These are phyloP conservation scores for Tarsius wallacei DNA, from an alignment of 2,797 vertebrate species.

Conservation along the genomic window DNA sequence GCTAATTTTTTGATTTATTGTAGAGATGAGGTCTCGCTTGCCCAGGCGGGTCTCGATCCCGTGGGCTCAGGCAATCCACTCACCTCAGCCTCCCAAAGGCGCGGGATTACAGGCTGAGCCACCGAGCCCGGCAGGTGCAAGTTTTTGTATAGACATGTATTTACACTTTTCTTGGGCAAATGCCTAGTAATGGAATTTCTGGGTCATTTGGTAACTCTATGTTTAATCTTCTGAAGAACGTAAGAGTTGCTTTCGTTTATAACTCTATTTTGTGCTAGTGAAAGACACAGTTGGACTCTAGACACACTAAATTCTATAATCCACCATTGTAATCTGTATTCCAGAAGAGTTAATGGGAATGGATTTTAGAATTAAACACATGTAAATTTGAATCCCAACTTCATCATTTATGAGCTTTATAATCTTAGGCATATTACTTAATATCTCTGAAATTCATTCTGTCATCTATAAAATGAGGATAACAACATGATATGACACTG, in stretches of 20 bases:
- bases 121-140: too few species aligned
- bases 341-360: neutral
- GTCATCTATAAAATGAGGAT: neutral
- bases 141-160: neutral
- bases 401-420: neutral
- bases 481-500: neutral
- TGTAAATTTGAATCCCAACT: neutral
- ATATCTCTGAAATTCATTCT: constrained; percentile 7
- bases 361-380: neutral
- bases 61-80: too few species aligned
- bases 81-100: too few species aligned
- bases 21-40: too few species aligned
- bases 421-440: neutral
- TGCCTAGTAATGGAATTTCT: neutral
- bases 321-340: neutral
- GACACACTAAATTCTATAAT: neutral
- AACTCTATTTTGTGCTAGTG: neutral
- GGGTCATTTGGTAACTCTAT: neutral
- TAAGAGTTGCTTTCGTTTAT: neutral
- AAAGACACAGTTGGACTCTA: neutral
- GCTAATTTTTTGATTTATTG: too few species aligned
- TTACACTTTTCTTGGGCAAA: neutral
- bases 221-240: neutral
- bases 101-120: too few species aligned
- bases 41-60: too few species aligned